Base-by-base conservation (phyloP, 2,888 invertebrate genomes). In the Gandaritis pyraliata region DNA sequence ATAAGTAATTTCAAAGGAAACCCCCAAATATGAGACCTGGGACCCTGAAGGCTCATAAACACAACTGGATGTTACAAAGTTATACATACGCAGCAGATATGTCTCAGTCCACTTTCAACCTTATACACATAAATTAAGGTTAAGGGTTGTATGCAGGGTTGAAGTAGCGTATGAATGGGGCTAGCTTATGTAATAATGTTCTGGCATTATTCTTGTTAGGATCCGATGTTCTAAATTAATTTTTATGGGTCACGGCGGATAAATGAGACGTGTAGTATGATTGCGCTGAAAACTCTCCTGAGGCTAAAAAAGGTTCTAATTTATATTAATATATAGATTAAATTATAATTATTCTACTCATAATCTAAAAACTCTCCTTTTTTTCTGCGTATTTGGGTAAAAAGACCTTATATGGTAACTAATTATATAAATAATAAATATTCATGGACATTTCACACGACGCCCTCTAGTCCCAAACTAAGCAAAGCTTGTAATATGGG, bases 1-100 rank as follows among this genome's bases (percentile, higher is more conserved):
- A 75, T 80, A 77, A 72, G 82, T 81, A 81, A 83, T 83, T 82
- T 82, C 74, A 72, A 73, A 67, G 75, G 66, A 75, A 78, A 75
- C 81, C 78, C 76, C 78, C 72, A 72, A 79, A 81, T 83, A 80
- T 76, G 81, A 76, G 78, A 61, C 74, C 64, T 57, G 83, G 82
- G 83, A 81, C 78, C 74, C 72, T 67, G 58, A n/a, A 71, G 69
- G 67, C 71, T 72, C 76, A 80, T 83, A 83, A 83, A 83, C 81
- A 83, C 77, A 76, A 76, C 74, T 72, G 64, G 70, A 75, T 61
- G 61, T 61, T 65, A 58, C 57, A 15, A 50, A 29, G 51, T 65
- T 57, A 61, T 45, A n/a, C n/a, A 61, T 33, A 12, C 29, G 43
- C 10, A 11, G 16, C 15, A 15, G 11, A 8, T 2, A 43, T 16